A percentile compares a stretch with the other conserved stretches of the same genome.
These are phyloP conservation scores for Eupsilia transversa DNA, from an alignment of 2,888 invertebrate species.

Conservation along the genomic window DNA sequence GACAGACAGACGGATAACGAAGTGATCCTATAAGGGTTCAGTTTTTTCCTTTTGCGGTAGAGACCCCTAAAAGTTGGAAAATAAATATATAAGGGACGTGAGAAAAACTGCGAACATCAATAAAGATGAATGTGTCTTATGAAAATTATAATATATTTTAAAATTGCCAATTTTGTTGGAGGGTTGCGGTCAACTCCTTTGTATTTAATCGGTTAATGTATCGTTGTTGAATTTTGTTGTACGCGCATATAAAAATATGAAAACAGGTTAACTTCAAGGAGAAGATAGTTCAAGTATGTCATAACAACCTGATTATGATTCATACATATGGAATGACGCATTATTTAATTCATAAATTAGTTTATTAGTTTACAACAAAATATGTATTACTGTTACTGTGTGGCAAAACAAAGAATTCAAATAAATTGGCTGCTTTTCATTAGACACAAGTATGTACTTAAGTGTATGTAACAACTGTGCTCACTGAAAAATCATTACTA, in stretches of 20 bases:
- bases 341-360: conserved; percentile 25
- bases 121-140: neutral
- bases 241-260: neutral
- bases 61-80: neutral
- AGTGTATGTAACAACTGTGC: conserved; percentile 35
- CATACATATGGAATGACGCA: neutral
- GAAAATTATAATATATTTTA: neutral
- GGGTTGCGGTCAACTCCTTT: neutral
- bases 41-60: too few relatives aligned
- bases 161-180: neutral
- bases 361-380: conserved; percentile 9
- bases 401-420: conserved; percentile 20
- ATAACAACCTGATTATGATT: neutral
- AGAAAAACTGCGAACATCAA: neutral
- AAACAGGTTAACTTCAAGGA: neutral
- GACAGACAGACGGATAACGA: too few relatives aligned
- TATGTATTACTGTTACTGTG: conserved; percentile 7
- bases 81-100: neutral
- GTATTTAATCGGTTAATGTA: neutral
- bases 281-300: neutral
- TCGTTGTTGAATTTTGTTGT: neutral
- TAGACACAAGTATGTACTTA: conserved; percentile 24
- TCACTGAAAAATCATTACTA: conserved; percentile 57
- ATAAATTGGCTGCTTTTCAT: conserved; percentile 12
- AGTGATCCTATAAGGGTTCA: too few relatives aligned